Conservation (phyloP, 2,797 vertebrate genomes). For the Coregonus suidteri region DNA sequence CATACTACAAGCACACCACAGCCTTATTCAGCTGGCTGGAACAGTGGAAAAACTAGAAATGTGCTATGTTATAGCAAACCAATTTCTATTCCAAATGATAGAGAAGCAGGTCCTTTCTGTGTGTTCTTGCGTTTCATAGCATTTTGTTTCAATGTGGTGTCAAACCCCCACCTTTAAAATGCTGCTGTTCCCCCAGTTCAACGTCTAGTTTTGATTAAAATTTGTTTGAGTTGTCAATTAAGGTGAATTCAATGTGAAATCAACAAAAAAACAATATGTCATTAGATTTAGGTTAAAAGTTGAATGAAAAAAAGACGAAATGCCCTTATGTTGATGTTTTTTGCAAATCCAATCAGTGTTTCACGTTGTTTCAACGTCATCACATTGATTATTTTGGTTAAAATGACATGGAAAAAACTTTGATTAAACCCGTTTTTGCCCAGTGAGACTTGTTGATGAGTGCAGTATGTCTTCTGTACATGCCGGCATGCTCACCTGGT, state of each 20-base stretch:
- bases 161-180: neutral
- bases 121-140: neutral
- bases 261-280: too few relatives aligned
- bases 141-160: neutral
- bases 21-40: constrained; percentile 51
- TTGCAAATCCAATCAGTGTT: too few relatives aligned
- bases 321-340: too few relatives aligned
- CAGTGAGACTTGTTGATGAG: neutral
- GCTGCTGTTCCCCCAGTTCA: neutral
- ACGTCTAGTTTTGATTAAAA: too few relatives aligned
- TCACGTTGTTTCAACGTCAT: too few relatives aligned
- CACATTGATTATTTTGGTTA: too few relatives aligned
- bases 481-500: constrained; percentile 80
- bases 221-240: too few relatives aligned
- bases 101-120: neutral
- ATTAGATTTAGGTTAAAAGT: too few relatives aligned
- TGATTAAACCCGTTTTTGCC: too few relatives aligned
- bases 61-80: neutral
- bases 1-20: constrained; percentile 40
- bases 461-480: neutral
- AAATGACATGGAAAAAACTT: too few relatives aligned
- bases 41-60: neutral
- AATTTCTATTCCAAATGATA: neutral
- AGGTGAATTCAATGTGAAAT: too few relatives aligned
- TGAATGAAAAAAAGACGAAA: too few relatives aligned